Percentiles rank a stretch among this genome's conserved stretches.
Conservation (phyloP, 2,888 invertebrate species). For the Drosophila paracracens region DNA sequence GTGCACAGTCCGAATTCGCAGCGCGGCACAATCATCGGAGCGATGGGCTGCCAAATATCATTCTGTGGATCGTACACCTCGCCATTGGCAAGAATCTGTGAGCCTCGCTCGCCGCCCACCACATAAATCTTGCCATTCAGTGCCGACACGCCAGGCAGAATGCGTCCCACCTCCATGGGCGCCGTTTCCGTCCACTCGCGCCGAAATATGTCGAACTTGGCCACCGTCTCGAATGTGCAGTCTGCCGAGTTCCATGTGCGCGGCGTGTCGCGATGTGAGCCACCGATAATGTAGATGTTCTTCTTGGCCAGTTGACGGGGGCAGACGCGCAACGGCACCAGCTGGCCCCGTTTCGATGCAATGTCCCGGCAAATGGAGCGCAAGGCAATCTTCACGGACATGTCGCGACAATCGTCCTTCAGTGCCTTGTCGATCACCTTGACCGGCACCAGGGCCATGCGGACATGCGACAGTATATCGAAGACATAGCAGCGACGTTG, state of each 20-base stretch:
- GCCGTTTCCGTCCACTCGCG: conserved; percentile 92
- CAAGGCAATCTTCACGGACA: conserved; percentile 92
- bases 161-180: conserved; percentile 93
- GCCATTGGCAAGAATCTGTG: conserved; percentile 94
- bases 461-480: conserved; percentile 92
- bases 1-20: conserved; percentile 96
- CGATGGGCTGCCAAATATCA: conserved; percentile 88
- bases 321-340: conserved; percentile 91
- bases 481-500: conserved; percentile 93
- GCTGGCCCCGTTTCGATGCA: conserved; percentile 90
- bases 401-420: conserved; percentile 90
- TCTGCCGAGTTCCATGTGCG: conserved; percentile 92
- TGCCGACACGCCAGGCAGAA: conserved; percentile 94
- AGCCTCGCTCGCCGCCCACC: conserved; percentile 96
- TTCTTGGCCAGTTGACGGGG: conserved; percentile 94
- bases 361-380: conserved; percentile 92
- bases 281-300: conserved; percentile 94
- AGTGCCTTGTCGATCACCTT: conserved; percentile 92
- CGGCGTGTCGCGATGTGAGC: conserved; percentile 92
- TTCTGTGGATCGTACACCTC: conserved; percentile 92
- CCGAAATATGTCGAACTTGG: conserved; percentile 90
- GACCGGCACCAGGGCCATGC: conserved; percentile 93
- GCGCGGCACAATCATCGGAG: conserved; percentile 92
- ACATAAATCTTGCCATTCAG: conserved; percentile 94
- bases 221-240: conserved; percentile 92